Evolutionary conservation across 2,888 invertebrate species (phyloP), one percentile per base, ranked within the genome.

Genomic region (Perizoma affinitatum): DNA sequence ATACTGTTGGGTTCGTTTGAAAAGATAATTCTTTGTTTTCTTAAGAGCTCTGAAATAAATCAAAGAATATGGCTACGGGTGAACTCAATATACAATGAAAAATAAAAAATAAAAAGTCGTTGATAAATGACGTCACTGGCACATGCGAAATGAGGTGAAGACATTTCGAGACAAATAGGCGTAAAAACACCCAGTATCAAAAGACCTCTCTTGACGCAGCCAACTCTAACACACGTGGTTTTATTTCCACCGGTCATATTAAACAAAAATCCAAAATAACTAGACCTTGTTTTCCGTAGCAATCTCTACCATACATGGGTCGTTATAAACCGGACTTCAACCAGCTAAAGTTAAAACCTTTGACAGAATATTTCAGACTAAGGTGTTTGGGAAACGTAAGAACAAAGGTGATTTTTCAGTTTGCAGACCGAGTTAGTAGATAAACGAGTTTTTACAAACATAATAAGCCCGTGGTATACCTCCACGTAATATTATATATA

Each of bases 101-200:
- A 50, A 56, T 40, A 48, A 11, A 46, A 45, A 50, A 56, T 40
- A 48, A 49, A 59, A 55, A 42, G 6, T 40, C 40, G 35, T 22
- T 55, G 43, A 55, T 42, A 51, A 43, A 55, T 38, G 10, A 60
- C 55, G 34, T 10, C 38, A 34, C 41, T 40, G 56, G 35, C 52
- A 61, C 61, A 52, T 61, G 61, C n/a, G 33, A 51, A 51, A 61
- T 49, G 52, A 61, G 52, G 56, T 41, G 44, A 33, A 45, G 34
- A 61, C 9, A 51, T 48, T 50, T 41, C 48, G 33, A 48, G 44
- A 53, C 6, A 35, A 58, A 53, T 44, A 35, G 40, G n/a, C 43
- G 48, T 44, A 4, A 38, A 5, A n/a, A 6, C 10, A 44, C 4
- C 61, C 52, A 52, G 42, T 40, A 52, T 11, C 11, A 51, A n/a